Percentiles rank a stretch among this genome's conserved stretches.
Evolutionary conservation across 2,888 invertebrate genomes (phyloP).

Genomic region (Melanotus villosus): DNA sequence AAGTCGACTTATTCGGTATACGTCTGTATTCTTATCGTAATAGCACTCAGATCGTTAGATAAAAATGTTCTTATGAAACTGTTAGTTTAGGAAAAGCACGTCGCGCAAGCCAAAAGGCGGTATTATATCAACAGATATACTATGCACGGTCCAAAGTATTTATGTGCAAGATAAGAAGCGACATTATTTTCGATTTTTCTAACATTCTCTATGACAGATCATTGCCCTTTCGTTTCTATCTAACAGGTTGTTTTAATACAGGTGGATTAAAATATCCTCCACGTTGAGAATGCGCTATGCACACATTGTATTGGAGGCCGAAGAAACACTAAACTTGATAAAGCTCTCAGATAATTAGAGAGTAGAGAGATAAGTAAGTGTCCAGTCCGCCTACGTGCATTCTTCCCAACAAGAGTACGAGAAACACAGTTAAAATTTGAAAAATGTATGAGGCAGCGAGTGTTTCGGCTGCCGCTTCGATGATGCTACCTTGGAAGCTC

Average conservation of each 20-base stretch:
- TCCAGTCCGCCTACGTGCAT: slow-evolving; percentile 59
- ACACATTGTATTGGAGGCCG: slow-evolving; percentile 57
- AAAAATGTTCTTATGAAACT: slow-evolving; percentile 1
- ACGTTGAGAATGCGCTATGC: slow-evolving; percentile 55
- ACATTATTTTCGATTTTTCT: slow-evolving; percentile 51
- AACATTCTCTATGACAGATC: slow-evolving; percentile 52
- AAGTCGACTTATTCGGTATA: too few species aligned
- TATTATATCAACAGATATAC: slow-evolving; percentile 20
- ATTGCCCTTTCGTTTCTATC: slow-evolving; percentile 57
- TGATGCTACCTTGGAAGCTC: slow-evolving; percentile 57
- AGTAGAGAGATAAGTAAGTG: slow-evolving; percentile 64
- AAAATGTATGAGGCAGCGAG: slow-evolving; percentile 55
- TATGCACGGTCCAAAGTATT: slow-evolving; percentile 27
- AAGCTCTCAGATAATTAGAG: slow-evolving; percentile 66
- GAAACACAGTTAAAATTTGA: slow-evolving; percentile 55
- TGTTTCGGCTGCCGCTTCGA: slow-evolving; percentile 51
- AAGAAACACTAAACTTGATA: slow-evolving; percentile 64
- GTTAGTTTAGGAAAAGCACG: not conserved
- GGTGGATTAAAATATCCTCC: slow-evolving; percentile 57
- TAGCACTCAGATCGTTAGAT: not conserved
- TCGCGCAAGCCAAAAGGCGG: not conserved
- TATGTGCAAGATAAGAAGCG: slow-evolving; percentile 40
- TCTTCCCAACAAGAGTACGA: slow-evolving; percentile 49
- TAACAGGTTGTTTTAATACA: slow-evolving; percentile 55
- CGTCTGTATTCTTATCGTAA: not conserved